Percentiles rank a stretch among this genome's conserved stretches.
Conservation (phyloP, 2,888 invertebrate species). For the Margaritifera margaritifera region DNA sequence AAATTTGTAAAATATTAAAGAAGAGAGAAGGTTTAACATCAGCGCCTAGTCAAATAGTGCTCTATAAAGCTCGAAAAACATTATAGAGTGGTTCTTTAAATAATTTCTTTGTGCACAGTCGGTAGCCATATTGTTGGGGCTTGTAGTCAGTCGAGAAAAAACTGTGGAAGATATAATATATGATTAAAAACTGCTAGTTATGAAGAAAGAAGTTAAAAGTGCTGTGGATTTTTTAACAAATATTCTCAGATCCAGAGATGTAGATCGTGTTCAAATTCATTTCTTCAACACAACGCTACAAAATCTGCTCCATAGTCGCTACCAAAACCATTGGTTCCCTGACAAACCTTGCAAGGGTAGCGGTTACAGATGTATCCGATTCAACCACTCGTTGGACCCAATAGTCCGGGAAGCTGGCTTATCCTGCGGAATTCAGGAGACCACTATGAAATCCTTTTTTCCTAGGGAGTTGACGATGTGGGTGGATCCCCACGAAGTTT, state of each 20-base stretch:
- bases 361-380: conserved; percentile 82
- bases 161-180: conserved; percentile 4
- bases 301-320: conserved; percentile 70
- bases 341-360: conserved; percentile 82
- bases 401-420: conserved; percentile 80
- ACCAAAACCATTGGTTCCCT: conserved; percentile 84
- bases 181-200: conserved; percentile 28
- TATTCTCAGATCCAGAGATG: conserved; percentile 44
- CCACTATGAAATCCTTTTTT: conserved; percentile 74
- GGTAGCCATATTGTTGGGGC: not conserved
- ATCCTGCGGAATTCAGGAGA: conserved; percentile 78
- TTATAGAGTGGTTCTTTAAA: too few relatives aligned
- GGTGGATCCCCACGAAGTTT: conserved; percentile 84
- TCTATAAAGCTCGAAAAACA: not conserved
- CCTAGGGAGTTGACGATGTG: conserved; percentile 84
- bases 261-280: conserved; percentile 40
- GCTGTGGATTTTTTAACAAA: conserved; percentile 61
- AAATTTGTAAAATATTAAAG: not conserved
- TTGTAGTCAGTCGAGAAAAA: conserved; percentile 6
- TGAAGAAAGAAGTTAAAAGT: conserved; percentile 68
- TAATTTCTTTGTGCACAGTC: too few relatives aligned
- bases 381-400: conserved; percentile 83
- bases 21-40: too few relatives aligned
- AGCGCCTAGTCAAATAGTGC: not conserved
- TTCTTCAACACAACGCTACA: conserved; percentile 49